Evolutionary conservation across 2,797 vertebrate species (phyloP).

Genomic region (Kryptolebias ocellatus): DNA sequence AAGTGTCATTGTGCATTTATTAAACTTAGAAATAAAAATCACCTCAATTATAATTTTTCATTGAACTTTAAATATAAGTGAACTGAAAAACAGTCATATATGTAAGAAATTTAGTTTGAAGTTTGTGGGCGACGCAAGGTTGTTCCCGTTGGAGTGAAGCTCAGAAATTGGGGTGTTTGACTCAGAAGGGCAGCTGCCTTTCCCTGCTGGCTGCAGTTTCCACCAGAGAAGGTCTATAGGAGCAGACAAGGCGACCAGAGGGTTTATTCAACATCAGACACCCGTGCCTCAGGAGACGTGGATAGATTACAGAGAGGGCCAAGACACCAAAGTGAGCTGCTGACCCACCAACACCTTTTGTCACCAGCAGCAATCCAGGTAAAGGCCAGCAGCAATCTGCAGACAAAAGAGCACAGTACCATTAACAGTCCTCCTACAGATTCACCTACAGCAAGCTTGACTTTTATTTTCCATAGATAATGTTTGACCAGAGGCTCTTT

Average conservation of each 20-base stretch:
- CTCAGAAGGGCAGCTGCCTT: not conserved
- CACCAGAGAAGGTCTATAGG: not conserved
- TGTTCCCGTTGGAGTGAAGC: not conserved
- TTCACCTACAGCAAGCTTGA: not conserved
- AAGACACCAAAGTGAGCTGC: not conserved
- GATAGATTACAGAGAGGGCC: not conserved
- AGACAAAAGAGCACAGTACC: not conserved
- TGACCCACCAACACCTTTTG: not conserved
- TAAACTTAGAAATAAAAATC: not conserved
- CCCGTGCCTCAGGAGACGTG: not conserved
- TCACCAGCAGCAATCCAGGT: not conserved
- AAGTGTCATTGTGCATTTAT: too few relatives aligned
- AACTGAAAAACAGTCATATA: not conserved
- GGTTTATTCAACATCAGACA: not conserved
- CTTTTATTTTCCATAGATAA: not conserved
- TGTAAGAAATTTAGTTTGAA: not conserved
- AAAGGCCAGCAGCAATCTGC: not conserved
- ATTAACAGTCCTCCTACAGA: not conserved
- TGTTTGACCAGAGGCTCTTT: slow-evolving; percentile 1
- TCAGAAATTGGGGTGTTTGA: not conserved
- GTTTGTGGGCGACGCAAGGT: not conserved
- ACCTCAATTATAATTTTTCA: not conserved
- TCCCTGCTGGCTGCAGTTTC: not conserved
- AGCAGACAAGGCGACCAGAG: not conserved
- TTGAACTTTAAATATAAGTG: not conserved